Base-by-base conservation (phyloP, 1,140 invertebrate genomes). In the Apis laboriosa region DNA sequence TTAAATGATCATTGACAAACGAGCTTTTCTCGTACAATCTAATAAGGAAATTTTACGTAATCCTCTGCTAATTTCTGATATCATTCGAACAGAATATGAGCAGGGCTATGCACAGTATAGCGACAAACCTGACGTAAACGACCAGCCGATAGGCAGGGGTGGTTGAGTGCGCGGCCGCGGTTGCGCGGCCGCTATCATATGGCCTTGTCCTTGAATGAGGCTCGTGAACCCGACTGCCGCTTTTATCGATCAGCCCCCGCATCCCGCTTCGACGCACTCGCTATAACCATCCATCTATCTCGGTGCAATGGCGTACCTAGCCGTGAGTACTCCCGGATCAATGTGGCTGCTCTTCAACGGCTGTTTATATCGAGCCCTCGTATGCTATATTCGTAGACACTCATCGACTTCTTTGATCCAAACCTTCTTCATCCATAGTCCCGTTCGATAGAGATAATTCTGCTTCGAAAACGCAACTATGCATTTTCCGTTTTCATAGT, bases 131-230 rank as follows among this genome's bases (percentile, higher is more conserved):
- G 90, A 76, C 66, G 77, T 68, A 58, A 87, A 90, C 91, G 88
- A 82, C 86, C 77, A 87, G 75, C 83, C 84, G 89, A 90, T 88
- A 89, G 91, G 89, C 91, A 93, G 89, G 91, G 91, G 92, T 91
- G 85, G 91, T 84, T 89, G 67, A 90, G 86, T 91, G 92, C 92
- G 92, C 93, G 90, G 85, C 86, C 90, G 90, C 92, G 91, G 91
- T 91, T 94, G 92, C 93, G 92, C 92, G 92, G 87, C 89, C 91
- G 92, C 93, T 94, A 94, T 94, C 94, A 93, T 92, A 91, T 94
- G 93, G 94, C 94, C 94, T 94, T 94, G 94, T 94, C 94, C 94
- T 94, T 94, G 94, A 94, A 94, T 92, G 93, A 92, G 94, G 94
- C 93, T 93, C 88, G 93, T 94, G 94, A 94, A 94, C 94, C 91